These are phyloP conservation scores for Huso huso DNA, from an alignment of 2,797 vertebrate species.

Conservation along the genomic window DNA sequence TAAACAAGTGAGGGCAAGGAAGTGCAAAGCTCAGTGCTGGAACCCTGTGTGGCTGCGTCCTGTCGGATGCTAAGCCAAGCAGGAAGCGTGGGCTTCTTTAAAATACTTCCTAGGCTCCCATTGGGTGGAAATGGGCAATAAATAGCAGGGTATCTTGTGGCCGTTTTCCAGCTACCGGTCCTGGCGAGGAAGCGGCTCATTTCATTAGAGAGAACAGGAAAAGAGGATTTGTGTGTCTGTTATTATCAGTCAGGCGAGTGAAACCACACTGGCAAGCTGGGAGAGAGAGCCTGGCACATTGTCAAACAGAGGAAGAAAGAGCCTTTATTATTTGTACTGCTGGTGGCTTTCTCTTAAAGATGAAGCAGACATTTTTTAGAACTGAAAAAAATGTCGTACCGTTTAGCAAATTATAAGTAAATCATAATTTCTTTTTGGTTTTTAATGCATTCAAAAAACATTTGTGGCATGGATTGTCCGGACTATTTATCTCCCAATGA, in stretches of 20 bases:
- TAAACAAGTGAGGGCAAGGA: slow-evolving; percentile 43
- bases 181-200: slow-evolving; percentile 65
- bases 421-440: too few species aligned
- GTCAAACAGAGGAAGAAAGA: slow-evolving; percentile 42
- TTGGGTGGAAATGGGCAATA: slow-evolving; percentile 65
- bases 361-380: too few species aligned
- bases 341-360: slow-evolving; percentile 49
- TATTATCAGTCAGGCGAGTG: slow-evolving; percentile 77
- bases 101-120: slow-evolving; percentile 51
- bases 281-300: slow-evolving; percentile 29
- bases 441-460: too few species aligned
- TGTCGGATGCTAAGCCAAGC: slow-evolving; percentile 59
- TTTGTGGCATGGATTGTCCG: too few species aligned
- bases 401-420: too few species aligned
- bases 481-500: slow-evolving; percentile 1
- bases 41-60: slow-evolving; percentile 55
- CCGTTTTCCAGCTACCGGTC: slow-evolving; percentile 54
- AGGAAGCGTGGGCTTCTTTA: slow-evolving; percentile 52
- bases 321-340: slow-evolving; percentile 32
- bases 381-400: too few species aligned
- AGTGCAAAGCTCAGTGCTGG: slow-evolving; percentile 41
- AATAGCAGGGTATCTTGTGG: slow-evolving; percentile 69
- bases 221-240: slow-evolving; percentile 67
- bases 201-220: slow-evolving; percentile 50
- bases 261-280: slow-evolving; percentile 62